Evolutionary conservation across 2,113 vertebrate species (phyloP).

Genomic region (Puffinus mauretanicus): DNA sequence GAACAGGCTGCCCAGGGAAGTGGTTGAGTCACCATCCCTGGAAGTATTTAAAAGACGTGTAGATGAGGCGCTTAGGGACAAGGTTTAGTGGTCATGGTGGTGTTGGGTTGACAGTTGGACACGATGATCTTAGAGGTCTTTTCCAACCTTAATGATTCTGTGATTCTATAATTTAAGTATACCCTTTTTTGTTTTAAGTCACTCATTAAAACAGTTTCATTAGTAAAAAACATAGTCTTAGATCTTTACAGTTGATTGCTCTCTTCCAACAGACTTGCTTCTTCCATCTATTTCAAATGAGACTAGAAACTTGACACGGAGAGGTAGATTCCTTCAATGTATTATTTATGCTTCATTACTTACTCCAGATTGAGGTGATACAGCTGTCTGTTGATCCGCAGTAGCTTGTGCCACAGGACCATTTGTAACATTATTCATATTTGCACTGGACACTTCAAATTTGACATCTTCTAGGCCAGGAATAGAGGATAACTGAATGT

Average conservation of each 20-base stretch:
- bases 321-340: neutral
- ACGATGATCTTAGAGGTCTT: no score
- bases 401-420: constrained; percentile 67
- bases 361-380: constrained; percentile 66
- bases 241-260: neutral
- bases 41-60: no score
- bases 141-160: no score
- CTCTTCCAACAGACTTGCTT: neutral
- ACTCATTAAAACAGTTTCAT: neutral
- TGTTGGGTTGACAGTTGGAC: no score
- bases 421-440: constrained; percentile 69
- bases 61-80: no score
- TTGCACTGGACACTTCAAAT: constrained; percentile 75
- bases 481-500: constrained; percentile 90
- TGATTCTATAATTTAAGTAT: neutral
- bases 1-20: no score
- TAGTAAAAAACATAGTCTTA: neutral
- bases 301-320: neutral
- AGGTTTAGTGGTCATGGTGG: no score
- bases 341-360: neutral
- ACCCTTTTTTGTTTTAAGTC: neutral
- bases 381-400: constrained; percentile 47
- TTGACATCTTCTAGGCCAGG: constrained; percentile 93
- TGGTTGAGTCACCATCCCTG: no score
- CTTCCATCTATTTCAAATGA: neutral